Evolutionary conservation across 2,888 invertebrate genomes (phyloP), one percentile per base, ranked within the genome.

Genomic region (Drosophila mulleri): DNA sequence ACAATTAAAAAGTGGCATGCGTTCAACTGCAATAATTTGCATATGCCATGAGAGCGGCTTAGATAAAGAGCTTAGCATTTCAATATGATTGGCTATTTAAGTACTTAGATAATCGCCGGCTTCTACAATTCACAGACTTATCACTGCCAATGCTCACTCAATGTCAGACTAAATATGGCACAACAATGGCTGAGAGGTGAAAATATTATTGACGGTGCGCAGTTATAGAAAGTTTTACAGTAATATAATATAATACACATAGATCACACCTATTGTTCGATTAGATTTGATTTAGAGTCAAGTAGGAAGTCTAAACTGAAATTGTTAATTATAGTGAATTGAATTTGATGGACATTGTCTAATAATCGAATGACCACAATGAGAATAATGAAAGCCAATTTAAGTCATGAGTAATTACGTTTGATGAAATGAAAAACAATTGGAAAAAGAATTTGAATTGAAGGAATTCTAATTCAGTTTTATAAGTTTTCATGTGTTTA

Each of bases 1-100:
- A 89, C 84, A 87, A 87, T 89, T 87, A 72, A 73, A 71, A 83
- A 82, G 82, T 68, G 82, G 75, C 84, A 83, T 77, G 75, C 78
- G 71, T 70, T 83, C 87, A 73, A 63, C 71, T 78, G 67, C 42
- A 70, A 72, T 45, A 62, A 83, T 87, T 83, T 83, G 83, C 87
- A 87, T 83, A 67, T 58, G 76, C 81, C 72, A 69, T 53, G 83
- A 77, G 80, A 82, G 75, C 71, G 80, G 82, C 69, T 82, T 68
- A 80, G 78, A 72, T 78, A 84, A 83, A 80, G 82, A 80, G 72
- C 66, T 71, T 62, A 50, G 50, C 73, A 66, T 67, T 67, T 64
- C 57, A 75, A 61, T 57, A 61, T 58, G 45, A 57, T 58, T 54
- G 48, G 53, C 53, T 42, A 64, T 41, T 63, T 39, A 67, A 67